Conservation (phyloP, 2,888 invertebrate species). For the Drosophila lutescens region DNA sequence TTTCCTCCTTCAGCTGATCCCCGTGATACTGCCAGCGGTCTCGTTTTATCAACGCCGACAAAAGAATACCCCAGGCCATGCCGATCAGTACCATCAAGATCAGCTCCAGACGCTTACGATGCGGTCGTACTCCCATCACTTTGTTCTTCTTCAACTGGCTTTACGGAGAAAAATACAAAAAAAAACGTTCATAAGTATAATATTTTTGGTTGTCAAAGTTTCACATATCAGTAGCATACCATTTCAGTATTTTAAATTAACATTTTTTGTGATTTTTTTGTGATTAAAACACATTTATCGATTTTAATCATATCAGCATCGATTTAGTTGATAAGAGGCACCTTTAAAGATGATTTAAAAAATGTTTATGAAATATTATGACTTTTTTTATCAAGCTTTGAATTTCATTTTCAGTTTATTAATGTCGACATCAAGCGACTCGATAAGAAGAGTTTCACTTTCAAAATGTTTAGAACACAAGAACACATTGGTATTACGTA, state of each 20-base stretch:
- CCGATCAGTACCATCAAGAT: slow-evolving; percentile 71
- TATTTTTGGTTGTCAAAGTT: neutral
- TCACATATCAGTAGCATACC: neutral
- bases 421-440: too few species aligned
- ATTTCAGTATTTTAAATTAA: neutral
- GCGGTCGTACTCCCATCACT: slow-evolving; percentile 38
- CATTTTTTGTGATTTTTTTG: too few species aligned
- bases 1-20: neutral
- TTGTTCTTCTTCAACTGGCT: neutral
- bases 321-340: too few species aligned
- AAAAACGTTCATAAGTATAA: neutral
- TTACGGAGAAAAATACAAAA: neutral
- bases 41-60: slow-evolving; percentile 71
- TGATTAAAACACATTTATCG: too few species aligned
- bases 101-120: slow-evolving; percentile 55
- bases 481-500: too few species aligned
- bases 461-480: too few species aligned
- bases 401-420: too few species aligned
- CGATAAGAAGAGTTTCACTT: too few species aligned
- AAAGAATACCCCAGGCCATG: slow-evolving; percentile 69
- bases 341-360: too few species aligned
- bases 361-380: too few species aligned
- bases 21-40: slow-evolving; percentile 9
- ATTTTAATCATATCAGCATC: too few species aligned
- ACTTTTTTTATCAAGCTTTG: too few species aligned